A percentile compares a stretch with the other conserved stretches of the same genome.
Conservation (phyloP, 2,888 invertebrate genomes). For the Trissolcus japonicus region DNA sequence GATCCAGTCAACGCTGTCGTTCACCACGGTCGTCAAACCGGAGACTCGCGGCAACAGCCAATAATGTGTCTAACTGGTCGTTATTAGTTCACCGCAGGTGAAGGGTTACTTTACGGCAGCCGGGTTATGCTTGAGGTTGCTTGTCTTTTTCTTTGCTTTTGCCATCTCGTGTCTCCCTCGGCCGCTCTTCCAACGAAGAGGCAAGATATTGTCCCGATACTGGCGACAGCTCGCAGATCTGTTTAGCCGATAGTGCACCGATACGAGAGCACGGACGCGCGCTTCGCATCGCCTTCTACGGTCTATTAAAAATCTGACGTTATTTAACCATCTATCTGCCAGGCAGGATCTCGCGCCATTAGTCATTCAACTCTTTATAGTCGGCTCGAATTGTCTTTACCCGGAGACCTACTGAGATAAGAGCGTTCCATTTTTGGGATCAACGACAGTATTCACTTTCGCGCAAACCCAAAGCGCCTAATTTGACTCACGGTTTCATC, state of each 20-base stretch:
- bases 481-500: too few relatives aligned
- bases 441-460: slow-evolving; percentile 31
- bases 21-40: slow-evolving; percentile 16
- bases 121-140: slow-evolving; percentile 33
- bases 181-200: slow-evolving; percentile 42
- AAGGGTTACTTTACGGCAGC: slow-evolving; percentile 65
- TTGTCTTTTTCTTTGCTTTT: slow-evolving; percentile 30
- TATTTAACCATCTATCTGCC: slow-evolving; percentile 65
- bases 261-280: slow-evolving; percentile 59
- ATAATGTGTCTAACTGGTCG: slow-evolving; percentile 65
- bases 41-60: slow-evolving; percentile 22
- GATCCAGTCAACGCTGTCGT: neutral
- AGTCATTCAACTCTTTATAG: slow-evolving; percentile 64
- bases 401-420: slow-evolving; percentile 49
- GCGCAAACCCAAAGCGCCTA: neutral
- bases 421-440: slow-evolving; percentile 6
- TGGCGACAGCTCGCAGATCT: slow-evolving; percentile 67
- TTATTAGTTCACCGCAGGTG: slow-evolving; percentile 64
- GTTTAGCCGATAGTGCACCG: slow-evolving; percentile 65
- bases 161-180: slow-evolving; percentile 19
- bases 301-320: slow-evolving; percentile 67
- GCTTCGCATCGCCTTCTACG: slow-evolving; percentile 57
- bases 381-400: slow-evolving; percentile 41
- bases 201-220: slow-evolving; percentile 68
- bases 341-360: slow-evolving; percentile 59